These are phyloP conservation scores for Aleiodes leptofemur DNA, from an alignment of 2,888 invertebrate species.

Conservation along the genomic window DNA sequence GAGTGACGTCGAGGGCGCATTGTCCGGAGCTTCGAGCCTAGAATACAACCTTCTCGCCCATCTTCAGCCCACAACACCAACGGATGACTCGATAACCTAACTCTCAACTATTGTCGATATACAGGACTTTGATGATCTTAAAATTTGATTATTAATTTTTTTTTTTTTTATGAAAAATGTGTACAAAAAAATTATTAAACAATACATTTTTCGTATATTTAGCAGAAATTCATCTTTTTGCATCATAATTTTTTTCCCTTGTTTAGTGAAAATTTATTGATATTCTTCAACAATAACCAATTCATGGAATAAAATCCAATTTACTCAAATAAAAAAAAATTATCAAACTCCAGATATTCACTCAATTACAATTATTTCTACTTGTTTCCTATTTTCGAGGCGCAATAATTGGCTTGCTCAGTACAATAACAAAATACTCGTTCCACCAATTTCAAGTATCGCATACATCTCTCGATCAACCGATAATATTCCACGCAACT, in stretches of 20 bases:
- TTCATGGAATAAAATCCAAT: conserved; percentile 17
- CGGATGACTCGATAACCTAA: background rate
- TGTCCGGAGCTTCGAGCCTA: conserved; percentile 63
- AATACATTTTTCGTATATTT: too few species aligned
- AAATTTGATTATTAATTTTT: background rate
- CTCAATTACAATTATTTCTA: conserved; percentile 28
- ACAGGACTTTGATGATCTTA: too few species aligned
- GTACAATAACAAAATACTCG: conserved; percentile 27
- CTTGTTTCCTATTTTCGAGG: conserved; percentile 28
- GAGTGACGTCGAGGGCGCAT: conserved; percentile 69
- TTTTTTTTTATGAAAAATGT: background rate
- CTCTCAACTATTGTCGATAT: conserved; percentile 2
- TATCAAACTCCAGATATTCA: background rate
- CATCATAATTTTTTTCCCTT: too few species aligned
- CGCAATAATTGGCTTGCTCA: conserved; percentile 36
- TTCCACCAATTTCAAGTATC: conserved; percentile 12
- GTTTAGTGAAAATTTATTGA: too few species aligned
- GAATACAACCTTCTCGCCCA: conserved; percentile 56
- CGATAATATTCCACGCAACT: conserved; percentile 44
- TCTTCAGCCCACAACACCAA: conserved; percentile 18
- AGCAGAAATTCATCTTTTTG: too few species aligned
- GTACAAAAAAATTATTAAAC: too few species aligned
- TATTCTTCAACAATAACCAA: conserved; percentile 9
- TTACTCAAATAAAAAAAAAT: conserved; percentile 9
- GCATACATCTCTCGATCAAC: conserved; percentile 28